These are phyloP conservation scores for Eurytoma adleriae DNA, from an alignment of 2,888 invertebrate species.

Conservation along the genomic window DNA sequence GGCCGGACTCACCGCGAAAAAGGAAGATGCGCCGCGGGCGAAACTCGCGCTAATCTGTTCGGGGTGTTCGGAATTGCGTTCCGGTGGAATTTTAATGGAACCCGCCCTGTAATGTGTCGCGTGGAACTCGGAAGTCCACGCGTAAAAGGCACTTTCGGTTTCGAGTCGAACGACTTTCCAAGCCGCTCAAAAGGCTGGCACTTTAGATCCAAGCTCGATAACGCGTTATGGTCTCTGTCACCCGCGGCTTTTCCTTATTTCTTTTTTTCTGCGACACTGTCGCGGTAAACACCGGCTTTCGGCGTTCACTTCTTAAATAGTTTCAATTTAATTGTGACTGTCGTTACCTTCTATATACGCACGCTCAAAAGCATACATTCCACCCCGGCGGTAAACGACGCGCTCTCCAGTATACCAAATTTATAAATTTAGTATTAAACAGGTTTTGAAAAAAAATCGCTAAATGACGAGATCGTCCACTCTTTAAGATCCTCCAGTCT, in stretches of 20 bases:
- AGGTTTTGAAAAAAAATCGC: no score
- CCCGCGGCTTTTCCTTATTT: not conserved
- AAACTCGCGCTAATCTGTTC: not conserved
- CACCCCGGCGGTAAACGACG: no score
- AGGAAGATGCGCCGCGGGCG: not conserved
- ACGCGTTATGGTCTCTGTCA: not conserved
- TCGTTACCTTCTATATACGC: no score
- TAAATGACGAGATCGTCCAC: not conserved
- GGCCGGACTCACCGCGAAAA: not conserved
- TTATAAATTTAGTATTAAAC: no score
- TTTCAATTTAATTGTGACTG: not conserved
- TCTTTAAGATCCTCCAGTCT: not conserved
- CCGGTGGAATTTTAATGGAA: no score
- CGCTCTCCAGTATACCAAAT: no score
- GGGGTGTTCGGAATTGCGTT: no score
- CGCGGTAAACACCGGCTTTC: not conserved
- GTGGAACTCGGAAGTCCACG: conserved; percentile 33
- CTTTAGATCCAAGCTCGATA: conserved; percentile 47
- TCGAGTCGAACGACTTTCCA: conserved; percentile 35
- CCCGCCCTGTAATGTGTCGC: not conserved
- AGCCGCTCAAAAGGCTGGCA: conserved; percentile 33
- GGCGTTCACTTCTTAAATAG: no score
- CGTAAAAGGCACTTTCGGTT: conserved; percentile 49
- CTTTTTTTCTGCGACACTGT: not conserved
- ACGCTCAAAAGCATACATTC: no score